phyloP scores from a whole-genome alignment of 92 coral and sea anemone species.

The Diadumene lineata region DNA sequence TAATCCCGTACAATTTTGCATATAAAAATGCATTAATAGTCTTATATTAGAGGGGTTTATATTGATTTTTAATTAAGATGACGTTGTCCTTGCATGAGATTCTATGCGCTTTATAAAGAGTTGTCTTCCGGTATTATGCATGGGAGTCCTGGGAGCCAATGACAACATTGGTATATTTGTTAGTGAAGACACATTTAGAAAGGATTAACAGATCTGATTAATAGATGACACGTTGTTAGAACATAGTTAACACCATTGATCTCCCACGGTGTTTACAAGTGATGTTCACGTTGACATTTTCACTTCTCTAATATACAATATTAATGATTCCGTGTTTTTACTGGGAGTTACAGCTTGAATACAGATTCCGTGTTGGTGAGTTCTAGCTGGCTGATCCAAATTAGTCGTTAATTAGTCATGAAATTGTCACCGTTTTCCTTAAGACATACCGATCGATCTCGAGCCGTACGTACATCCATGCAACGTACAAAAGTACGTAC shows the following conservation, averaged over 20 bases:
- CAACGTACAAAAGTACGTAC: too few species aligned
- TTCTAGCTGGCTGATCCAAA: background rate
- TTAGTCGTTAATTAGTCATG: constrained; percentile 19
- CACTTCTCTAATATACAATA: background rate
- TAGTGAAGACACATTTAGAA: constrained; percentile 20
- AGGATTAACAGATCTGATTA: constrained; percentile 28
- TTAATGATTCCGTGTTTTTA: constrained; percentile 8
- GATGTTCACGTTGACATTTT: constrained; percentile 1
- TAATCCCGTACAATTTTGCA: background rate
- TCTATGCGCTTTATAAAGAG: background rate
- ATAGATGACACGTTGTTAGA: constrained; percentile 9
- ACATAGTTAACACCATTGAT: constrained; percentile 5
- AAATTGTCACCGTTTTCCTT: background rate
- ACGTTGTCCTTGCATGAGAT: background rate
- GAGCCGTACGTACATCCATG: background rate
- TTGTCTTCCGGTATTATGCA: background rate
- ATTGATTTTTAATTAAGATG: background rate
- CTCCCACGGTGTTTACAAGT: constrained; percentile 25
- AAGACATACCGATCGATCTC: background rate
- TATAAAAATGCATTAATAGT: background rate
- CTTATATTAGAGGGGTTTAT: background rate
- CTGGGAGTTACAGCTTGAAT: background rate
- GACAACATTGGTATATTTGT: background rate
- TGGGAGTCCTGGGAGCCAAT: background rate
- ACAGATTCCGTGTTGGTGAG: constrained; percentile 5